Evolutionary conservation across 1,140 invertebrate species (phyloP), one percentile per base, ranked within the genome.

Genomic region (Agrypnia vestita): DNA sequence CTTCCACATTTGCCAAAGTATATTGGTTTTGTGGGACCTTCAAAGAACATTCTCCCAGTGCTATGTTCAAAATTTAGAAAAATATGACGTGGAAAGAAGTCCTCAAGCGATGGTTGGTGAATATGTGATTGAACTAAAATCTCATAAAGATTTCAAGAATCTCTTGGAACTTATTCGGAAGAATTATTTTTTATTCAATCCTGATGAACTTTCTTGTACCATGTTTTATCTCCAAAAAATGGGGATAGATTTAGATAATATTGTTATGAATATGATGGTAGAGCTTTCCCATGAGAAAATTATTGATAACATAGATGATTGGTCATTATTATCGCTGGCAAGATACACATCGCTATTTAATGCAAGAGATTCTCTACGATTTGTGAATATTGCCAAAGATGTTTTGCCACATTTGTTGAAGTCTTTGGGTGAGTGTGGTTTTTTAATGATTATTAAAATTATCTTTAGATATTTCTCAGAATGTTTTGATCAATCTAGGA

Each of bases 21-120:
- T 81, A 19, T 55, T 81, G 17, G 56, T 81, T 72, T 79, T 81
- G 43, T 81, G 76, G 77, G 80, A 81, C 47, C 47, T 81, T 17
- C 79, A 80, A 43, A 76, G 53, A 19, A 62, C 44, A 44, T 80
- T 46, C 19, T n/a, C 21, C 21, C 56, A 80, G 62, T 51, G 19
- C 21, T 75, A 80, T 10, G 12, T 76, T 11, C 46, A 56, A 35
- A 64, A 67, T 21, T 76, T 56, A 64, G 56, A 74, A 25, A 61
- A 77, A 11, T 12, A n/a, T 15, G 44, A 76, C 0, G 12, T 76
- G 21, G 56, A 76, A 43, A 49, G 9, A 35, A 76, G 47, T 64
- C 51, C 72, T n/a, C 47, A 80, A 49, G 56, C 35, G 19, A 75
- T 80, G 61, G 12, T 76, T 4, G 47, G 49, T 35, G 35, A 76